A percentile compares a stretch with the other conserved stretches of the same genome.
Evolutionary conservation across 1,140 invertebrate genomes (phyloP).

Genomic region (Drosophila sucinea): DNA sequence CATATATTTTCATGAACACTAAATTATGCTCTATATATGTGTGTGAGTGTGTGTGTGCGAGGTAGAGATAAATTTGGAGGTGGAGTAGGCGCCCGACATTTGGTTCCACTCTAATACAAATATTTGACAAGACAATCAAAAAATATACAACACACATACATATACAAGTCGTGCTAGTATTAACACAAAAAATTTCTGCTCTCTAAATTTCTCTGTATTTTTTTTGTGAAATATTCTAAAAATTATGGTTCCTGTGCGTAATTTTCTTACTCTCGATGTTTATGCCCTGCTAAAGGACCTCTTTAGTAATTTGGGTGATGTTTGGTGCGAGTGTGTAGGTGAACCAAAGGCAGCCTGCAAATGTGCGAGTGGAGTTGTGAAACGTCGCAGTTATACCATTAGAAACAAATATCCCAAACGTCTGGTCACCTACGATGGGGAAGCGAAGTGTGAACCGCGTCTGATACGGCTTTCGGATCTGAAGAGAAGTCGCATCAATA

Average conservation of each 20-base stretch:
- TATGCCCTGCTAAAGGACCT: neutral
- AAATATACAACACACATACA: neutral
- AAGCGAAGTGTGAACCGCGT: constrained; percentile 36
- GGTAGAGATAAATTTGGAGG: constrained; percentile 8
- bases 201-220: neutral
- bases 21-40: constrained; percentile 49
- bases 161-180: neutral
- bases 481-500: neutral
- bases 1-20: constrained; percentile 78
- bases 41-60: neutral
- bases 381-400: constrained; percentile 44
- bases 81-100: constrained; percentile 44
- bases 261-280: constrained; percentile 29
- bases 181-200: neutral
- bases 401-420: constrained; percentile 48
- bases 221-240: neutral
- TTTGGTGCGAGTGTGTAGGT: neutral
- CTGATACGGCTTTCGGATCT: constrained; percentile 47
- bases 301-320: neutral
- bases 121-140: constrained; percentile 36
- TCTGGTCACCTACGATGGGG: constrained; percentile 60
- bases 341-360: neutral
- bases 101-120: constrained; percentile 10
- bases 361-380: neutral
- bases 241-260: constrained; percentile 36